These are phyloP conservation scores for Synodontis membranacea DNA, from an alignment of 2,113 vertebrate genomes.

Conservation along the genomic window DNA sequence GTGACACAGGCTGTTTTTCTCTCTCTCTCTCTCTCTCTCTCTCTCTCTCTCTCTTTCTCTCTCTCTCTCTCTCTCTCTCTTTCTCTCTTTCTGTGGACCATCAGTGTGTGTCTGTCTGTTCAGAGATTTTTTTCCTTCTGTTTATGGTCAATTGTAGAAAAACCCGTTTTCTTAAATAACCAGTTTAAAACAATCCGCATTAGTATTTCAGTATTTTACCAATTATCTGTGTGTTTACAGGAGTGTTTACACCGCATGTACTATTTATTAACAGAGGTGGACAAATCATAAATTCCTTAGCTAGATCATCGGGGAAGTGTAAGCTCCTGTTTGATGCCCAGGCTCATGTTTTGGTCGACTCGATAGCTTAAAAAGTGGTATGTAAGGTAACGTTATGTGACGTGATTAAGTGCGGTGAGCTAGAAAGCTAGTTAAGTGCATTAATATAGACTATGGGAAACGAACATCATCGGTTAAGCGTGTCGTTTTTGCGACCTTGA, in stretches of 20 bases:
- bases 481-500: background rate
- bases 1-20: conserved; percentile 25
- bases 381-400: background rate
- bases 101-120: conserved; percentile 51
- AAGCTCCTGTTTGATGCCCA: background rate
- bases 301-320: background rate
- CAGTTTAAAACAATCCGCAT: background rate
- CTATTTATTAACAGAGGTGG: conserved; percentile 17
- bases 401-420: background rate
- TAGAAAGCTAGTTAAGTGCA: background rate
- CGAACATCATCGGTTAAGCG: background rate
- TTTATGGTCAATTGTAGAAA: background rate
- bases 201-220: background rate
- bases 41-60: background rate
- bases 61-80: background rate
- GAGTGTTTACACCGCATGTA: conserved; percentile 19
- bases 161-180: background rate
- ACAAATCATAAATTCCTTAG: background rate
- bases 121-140: conserved; percentile 26
- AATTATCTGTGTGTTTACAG: background rate
- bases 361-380: background rate
- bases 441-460: background rate
- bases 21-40: background rate
- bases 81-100: conserved; percentile 37
- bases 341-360: background rate